phyloP scores from a whole-genome alignment of 2,113 vertebrate genomes.

The Pycnonotus jocosus region DNA sequence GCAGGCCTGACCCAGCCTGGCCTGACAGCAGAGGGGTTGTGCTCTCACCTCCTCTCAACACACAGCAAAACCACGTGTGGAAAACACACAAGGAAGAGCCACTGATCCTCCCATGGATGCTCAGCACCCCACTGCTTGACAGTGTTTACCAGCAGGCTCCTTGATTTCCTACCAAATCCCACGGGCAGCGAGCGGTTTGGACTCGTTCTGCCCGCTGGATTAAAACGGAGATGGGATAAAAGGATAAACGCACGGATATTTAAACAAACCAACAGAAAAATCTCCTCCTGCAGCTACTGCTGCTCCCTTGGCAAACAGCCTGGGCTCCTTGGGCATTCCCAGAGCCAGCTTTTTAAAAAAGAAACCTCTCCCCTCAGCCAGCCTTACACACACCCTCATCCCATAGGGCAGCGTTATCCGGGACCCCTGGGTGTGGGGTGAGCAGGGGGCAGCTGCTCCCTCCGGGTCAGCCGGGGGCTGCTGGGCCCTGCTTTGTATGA shows the following conservation, averaged over 20 bases:
- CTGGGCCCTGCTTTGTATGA: background rate
- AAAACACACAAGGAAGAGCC: background rate
- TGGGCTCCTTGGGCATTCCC: background rate
- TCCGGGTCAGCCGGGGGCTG: background rate
- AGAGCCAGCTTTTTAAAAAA: background rate
- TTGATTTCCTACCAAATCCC: background rate
- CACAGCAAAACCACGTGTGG: fast-evolving
- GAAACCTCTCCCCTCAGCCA: background rate
- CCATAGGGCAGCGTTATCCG: fast-evolving
- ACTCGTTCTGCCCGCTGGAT: background rate
- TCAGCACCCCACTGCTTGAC: background rate
- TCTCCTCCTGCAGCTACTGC: background rate
- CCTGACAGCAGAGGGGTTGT: background rate
- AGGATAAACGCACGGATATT: background rate
- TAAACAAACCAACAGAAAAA: background rate
- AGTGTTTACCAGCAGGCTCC: background rate
- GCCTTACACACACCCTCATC: background rate
- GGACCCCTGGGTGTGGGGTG: background rate
- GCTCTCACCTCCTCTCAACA: background rate
- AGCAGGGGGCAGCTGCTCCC: background rate
- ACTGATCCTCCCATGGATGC: background rate
- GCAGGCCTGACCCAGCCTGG: background rate
- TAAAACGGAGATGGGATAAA: background rate
- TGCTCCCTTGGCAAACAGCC: background rate
- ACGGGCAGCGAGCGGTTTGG: background rate